A percentile compares a stretch with the other conserved stretches of the same genome.
Conservation (phyloP, 2,797 vertebrate species). For the Acomys russatus region DNA sequence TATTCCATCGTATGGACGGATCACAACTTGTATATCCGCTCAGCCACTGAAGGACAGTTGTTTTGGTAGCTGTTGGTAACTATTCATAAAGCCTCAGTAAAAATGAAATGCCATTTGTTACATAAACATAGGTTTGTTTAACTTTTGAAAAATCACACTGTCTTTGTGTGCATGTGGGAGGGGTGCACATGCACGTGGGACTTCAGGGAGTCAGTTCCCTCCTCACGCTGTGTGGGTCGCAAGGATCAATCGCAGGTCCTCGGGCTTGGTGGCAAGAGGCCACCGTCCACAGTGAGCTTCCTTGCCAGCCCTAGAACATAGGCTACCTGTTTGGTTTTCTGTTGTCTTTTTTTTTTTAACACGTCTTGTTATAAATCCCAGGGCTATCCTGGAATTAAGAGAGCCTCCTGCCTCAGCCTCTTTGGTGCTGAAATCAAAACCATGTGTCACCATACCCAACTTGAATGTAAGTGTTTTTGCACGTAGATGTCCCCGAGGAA, state of each 20-base stretch:
- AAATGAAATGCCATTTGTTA: not conserved
- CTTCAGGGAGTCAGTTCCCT: not conserved
- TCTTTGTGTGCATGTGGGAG: not conserved
- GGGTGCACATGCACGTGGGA: not conserved
- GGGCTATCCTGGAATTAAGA: not conserved
- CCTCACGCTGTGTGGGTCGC: not conserved
- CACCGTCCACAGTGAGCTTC: not conserved
- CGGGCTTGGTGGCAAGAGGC: not conserved
- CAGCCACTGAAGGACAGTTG: not conserved
- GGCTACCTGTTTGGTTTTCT: not conserved
- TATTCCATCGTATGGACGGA: not conserved
- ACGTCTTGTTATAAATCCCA: not conserved
- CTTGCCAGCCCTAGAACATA: not conserved
- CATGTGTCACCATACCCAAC: not conserved
- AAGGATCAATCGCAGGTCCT: not conserved
- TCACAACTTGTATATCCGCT: constrained; percentile 14
- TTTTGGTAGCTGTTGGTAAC: constrained; percentile 29
- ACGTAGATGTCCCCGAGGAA: not conserved
- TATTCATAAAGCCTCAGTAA: constrained; percentile 35
- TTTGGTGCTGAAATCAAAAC: not conserved
- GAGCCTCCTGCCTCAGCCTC: not conserved
- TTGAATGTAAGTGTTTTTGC: not conserved
- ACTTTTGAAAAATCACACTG: not conserved
- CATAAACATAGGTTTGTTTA: not conserved
- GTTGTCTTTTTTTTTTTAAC: not conserved